Conservation (phyloP, 2,888 invertebrate species). For the Lomographa bimaculata region DNA sequence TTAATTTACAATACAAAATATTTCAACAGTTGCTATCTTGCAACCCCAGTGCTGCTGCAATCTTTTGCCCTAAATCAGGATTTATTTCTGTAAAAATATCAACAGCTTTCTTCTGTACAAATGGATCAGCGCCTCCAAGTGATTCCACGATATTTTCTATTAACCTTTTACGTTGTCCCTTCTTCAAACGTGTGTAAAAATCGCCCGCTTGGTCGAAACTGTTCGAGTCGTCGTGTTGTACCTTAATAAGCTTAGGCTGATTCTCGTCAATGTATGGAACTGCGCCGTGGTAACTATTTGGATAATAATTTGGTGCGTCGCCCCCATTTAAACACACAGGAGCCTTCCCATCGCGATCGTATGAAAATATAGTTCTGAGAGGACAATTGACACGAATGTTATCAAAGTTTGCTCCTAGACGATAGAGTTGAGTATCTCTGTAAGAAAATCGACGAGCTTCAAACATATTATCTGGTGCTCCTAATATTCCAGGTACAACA, state of each 20-base stretch:
- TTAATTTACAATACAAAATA: too few species aligned
- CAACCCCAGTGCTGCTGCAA: too few species aligned
- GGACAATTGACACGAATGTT: conserved; percentile 97
- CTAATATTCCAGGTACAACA: conserved; percentile 93
- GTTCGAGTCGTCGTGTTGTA: conserved; percentile 89
- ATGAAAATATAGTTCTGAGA: conserved; percentile 85
- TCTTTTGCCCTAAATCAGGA: conserved; percentile 15
- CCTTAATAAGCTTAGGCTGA: conserved; percentile 71
- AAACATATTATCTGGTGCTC: conserved; percentile 94
- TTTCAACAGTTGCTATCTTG: too few species aligned
- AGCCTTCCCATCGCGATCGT: conserved; percentile 93
- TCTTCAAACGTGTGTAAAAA: conserved; percentile 85
- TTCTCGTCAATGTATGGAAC: conserved; percentile 84
- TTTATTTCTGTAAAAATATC: conserved; percentile 11
- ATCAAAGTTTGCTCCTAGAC: conserved; percentile 94
- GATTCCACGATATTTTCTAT: conserved; percentile 90
- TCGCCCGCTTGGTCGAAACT: conserved; percentile 92
- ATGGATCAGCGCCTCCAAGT: conserved; percentile 87
- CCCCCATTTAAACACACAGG: conserved; percentile 88
- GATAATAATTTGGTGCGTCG: conserved; percentile 95
- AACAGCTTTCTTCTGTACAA: conserved; percentile 11
- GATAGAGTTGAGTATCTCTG: conserved; percentile 90
- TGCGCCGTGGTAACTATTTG: conserved; percentile 95
- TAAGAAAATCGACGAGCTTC: conserved; percentile 92
- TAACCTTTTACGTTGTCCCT: conserved; percentile 87